phyloP scores from a whole-genome alignment of 2,888 invertebrate species.

The Lumbricus terrestris region DNA sequence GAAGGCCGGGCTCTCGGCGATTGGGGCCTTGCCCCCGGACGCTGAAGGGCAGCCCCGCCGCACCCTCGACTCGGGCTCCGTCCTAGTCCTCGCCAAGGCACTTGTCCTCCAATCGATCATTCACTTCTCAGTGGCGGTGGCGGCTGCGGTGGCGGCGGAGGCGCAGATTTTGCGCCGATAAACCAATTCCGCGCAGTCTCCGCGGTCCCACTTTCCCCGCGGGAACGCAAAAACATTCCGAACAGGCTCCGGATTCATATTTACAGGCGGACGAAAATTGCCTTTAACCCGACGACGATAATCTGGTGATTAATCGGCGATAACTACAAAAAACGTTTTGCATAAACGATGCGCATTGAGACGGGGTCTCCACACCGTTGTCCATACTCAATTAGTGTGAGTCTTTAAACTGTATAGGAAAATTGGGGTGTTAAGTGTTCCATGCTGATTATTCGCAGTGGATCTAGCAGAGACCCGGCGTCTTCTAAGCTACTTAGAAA shows the following conservation, averaged over 20 bases:
- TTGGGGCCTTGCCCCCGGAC: neutral
- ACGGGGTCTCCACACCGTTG: neutral
- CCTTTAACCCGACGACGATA: neutral
- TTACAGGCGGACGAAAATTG: neutral
- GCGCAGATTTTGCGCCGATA: neutral
- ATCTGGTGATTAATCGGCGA: neutral
- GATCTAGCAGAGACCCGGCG: no score
- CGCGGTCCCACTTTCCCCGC: neutral
- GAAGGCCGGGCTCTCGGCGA: neutral
- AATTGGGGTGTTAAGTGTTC: no score
- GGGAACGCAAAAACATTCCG: neutral
- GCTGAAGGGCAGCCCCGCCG: neutral
- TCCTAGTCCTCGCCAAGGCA: neutral
- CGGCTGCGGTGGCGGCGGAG: neutral
- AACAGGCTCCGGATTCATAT: neutral
- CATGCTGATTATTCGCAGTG: no score
- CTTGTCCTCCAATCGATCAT: neutral
- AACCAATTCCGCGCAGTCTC: neutral
- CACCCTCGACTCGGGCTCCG: neutral
- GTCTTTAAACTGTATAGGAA: no score
- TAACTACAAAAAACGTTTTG: neutral
- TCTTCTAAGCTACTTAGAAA: no score
- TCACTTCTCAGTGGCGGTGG: no score
- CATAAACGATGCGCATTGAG: neutral
- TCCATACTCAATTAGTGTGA: no score